These are phyloP conservation scores for Hirtodrosophila trivittata DNA, from an alignment of 2,888 invertebrate species.

Conservation along the genomic window DNA sequence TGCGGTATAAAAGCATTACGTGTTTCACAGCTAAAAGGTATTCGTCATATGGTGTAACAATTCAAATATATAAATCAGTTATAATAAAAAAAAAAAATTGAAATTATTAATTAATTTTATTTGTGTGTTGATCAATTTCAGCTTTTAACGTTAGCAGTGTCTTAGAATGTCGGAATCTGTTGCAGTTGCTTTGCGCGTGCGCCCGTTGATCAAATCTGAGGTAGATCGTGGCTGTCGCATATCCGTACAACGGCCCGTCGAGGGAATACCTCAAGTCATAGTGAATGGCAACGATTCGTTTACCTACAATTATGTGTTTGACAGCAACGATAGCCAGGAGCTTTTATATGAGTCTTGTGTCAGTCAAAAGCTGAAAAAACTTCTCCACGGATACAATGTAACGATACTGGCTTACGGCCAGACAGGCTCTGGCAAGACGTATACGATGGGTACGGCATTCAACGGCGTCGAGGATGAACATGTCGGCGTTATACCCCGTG, in stretches of 20 bases:
- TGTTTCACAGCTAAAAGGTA: too few species aligned
- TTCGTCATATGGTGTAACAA: too few species aligned
- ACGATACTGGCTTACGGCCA: constrained; percentile 98
- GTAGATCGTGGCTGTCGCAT: constrained; percentile 89
- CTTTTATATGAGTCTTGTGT: constrained; percentile 90
- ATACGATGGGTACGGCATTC: constrained; percentile 95
- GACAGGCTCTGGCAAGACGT: constrained; percentile 96
- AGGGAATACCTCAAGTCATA: constrained; percentile 88
- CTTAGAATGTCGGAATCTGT: constrained; percentile 38
- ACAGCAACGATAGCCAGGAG: constrained; percentile 88
- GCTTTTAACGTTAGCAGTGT: background rate
- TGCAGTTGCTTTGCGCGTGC: constrained; percentile 90
- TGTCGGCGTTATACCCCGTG: constrained; percentile 94
- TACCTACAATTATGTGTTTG: constrained; percentile 93
- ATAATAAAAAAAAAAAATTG: too few species aligned
- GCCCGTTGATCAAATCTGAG: constrained; percentile 91
- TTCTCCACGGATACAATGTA: constrained; percentile 96
- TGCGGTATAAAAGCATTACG: too few species aligned
- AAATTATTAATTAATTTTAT: too few species aligned
- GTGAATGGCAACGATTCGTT: constrained; percentile 89
- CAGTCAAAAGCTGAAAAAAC: constrained; percentile 88
- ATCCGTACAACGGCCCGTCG: constrained; percentile 87
- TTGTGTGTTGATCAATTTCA: too few species aligned
- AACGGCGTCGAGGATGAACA: constrained; percentile 86
- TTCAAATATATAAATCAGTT: too few species aligned